These are phyloP conservation scores for Neocrepidodera transversa DNA, from an alignment of 2,888 invertebrate species.

Conservation along the genomic window DNA sequence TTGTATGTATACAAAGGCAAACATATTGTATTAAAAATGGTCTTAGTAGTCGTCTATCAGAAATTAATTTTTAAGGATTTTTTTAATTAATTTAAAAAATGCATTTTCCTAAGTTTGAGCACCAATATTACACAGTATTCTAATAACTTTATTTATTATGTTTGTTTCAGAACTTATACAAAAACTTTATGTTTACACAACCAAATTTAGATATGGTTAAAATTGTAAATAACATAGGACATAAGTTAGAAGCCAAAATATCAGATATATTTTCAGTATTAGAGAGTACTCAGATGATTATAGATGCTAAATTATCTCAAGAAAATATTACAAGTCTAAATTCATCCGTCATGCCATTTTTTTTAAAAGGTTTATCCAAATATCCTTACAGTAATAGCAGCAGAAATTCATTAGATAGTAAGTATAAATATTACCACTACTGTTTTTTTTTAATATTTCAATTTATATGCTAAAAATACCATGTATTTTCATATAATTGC, in stretches of 20 bases:
- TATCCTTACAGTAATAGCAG: constrained; percentile 5
- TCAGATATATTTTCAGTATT: constrained; percentile 51
- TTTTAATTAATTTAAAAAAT: too few relatives aligned
- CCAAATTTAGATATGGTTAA: constrained; percentile 50
- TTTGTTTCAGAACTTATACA: constrained; percentile 54
- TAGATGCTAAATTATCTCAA: constrained; percentile 44
- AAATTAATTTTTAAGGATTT: too few relatives aligned
- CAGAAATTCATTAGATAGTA: constrained; percentile 7
- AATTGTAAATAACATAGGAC: constrained; percentile 50
- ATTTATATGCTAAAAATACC: too few relatives aligned
- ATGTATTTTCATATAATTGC: too few relatives aligned
- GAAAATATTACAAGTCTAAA: constrained; percentile 37
- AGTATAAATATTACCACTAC: background rate
- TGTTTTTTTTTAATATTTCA: too few relatives aligned
- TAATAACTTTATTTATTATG: too few relatives aligned
- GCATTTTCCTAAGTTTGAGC: too few relatives aligned
- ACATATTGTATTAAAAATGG: too few relatives aligned
- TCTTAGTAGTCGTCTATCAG: too few relatives aligned
- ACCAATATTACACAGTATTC: too few relatives aligned
- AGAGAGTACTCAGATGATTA: constrained; percentile 49
- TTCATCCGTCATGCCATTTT: constrained; percentile 28
- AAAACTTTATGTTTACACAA: constrained; percentile 52
- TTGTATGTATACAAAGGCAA: too few relatives aligned
- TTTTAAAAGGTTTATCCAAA: constrained; percentile 23
- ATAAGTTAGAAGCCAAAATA: constrained; percentile 48